A percentile compares a stretch with the other conserved stretches of the same genome.
These are phyloP conservation scores for Trochalopteron elliotii DNA, from an alignment of 2,113 vertebrate species.

Conservation along the genomic window DNA sequence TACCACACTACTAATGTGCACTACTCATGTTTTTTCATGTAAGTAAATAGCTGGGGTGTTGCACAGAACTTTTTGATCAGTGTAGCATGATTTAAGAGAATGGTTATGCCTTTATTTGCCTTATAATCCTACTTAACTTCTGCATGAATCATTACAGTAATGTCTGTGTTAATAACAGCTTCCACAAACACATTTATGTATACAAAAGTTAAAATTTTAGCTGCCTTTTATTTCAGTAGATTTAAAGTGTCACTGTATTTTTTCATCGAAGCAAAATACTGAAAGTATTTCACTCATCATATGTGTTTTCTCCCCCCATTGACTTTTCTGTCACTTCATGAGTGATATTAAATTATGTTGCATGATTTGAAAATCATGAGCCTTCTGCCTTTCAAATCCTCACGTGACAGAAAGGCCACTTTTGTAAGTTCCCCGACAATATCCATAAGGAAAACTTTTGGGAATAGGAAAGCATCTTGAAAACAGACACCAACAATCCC, in stretches of 20 bases:
- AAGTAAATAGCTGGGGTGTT: slow-evolving; percentile 50
- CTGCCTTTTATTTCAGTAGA: background rate
- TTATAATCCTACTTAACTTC: slow-evolving; percentile 60
- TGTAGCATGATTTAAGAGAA: slow-evolving; percentile 39
- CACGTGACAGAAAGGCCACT: background rate
- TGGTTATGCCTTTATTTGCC: slow-evolving; percentile 42
- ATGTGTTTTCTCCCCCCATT: background rate
- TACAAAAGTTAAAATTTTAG: slow-evolving; percentile 8
- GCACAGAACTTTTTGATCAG: slow-evolving; percentile 45
- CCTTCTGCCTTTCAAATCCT: background rate
- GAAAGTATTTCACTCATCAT: background rate
- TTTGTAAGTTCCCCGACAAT: background rate
- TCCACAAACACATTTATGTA: background rate
- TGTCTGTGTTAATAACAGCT: slow-evolving; percentile 32
- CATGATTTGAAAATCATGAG: background rate
- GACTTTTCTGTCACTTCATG: background rate
- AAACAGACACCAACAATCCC: background rate
- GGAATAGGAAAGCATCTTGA: background rate
- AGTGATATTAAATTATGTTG: background rate
- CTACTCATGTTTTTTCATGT: slow-evolving; percentile 67
- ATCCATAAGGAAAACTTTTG: background rate
- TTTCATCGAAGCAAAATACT: slow-evolving; percentile 17
- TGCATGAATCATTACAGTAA: slow-evolving; percentile 56
- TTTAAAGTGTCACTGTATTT: slow-evolving; percentile 32
- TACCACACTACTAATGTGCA: slow-evolving; percentile 13